These are phyloP conservation scores for Drosophila orena DNA, from an alignment of 1,140 invertebrate genomes.

Conservation along the genomic window DNA sequence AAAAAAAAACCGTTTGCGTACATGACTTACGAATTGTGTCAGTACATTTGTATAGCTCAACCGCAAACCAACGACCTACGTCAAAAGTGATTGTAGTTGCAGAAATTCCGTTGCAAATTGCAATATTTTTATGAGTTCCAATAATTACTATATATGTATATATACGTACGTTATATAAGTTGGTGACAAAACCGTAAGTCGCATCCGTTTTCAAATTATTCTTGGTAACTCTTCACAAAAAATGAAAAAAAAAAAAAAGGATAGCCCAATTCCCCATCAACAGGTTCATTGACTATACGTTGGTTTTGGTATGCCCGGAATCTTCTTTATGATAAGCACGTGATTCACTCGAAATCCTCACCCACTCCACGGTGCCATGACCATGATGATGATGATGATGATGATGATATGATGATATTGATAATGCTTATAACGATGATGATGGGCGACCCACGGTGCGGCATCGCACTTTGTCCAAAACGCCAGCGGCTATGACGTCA, in stretches of 20 bases:
- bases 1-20: conserved; percentile 1
- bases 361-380: conserved; percentile 21
- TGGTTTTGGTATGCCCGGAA: conserved; percentile 21
- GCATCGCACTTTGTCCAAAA: conserved; percentile 43
- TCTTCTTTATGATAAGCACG: conserved; percentile 32
- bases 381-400: conserved; percentile 21
- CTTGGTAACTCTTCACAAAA: background rate
- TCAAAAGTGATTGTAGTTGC: conserved; percentile 24
- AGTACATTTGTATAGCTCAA: conserved; percentile 13
- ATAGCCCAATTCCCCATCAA: conserved; percentile 5
- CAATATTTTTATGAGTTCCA: conserved; percentile 9
- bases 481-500: conserved; percentile 52
- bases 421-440: conserved; percentile 17
- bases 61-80: conserved; percentile 13
- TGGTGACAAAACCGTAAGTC: background rate
- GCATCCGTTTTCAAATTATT: background rate
- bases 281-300: conserved; percentile 13
- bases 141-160: conserved; percentile 1
- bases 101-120: conserved; percentile 22
- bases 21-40: conserved; percentile 3
- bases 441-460: conserved; percentile 32
- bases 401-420: conserved; percentile 9
- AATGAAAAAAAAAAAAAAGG: background rate
- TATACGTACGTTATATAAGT: background rate
- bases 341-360: conserved; percentile 43